These are phyloP conservation scores for Cherax destructor DNA, from an alignment of 1,140 invertebrate species.

Conservation along the genomic window DNA sequence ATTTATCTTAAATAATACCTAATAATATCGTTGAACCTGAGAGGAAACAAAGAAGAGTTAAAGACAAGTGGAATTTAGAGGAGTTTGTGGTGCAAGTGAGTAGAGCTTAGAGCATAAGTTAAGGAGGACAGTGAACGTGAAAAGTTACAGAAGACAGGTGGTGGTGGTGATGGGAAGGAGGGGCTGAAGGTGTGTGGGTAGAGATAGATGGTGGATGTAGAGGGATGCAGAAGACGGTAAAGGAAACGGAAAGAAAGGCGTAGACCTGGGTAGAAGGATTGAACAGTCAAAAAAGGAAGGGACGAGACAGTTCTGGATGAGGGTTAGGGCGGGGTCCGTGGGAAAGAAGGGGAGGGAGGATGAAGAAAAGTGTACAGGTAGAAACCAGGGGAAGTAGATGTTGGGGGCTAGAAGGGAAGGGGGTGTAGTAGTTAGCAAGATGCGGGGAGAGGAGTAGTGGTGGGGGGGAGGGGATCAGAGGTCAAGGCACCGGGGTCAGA, in stretches of 20 bases:
- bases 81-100: too few species aligned
- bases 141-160: not conserved
- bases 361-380: too few species aligned
- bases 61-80: not conserved
- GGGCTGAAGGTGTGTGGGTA: not conserved
- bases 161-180: not conserved
- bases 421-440: not conserved
- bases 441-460: not conserved
- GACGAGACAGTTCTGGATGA: too few species aligned
- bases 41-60: not conserved
- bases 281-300: too few species aligned
- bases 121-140: not conserved
- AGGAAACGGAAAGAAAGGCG: not conserved
- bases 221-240: not conserved
- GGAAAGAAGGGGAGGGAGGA: too few species aligned
- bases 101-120: too few species aligned
- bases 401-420: too few species aligned
- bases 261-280: not conserved
- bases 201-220: not conserved
- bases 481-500: constrained; percentile 3
- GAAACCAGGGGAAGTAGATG: too few species aligned
- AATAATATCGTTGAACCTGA: not conserved
- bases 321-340: too few species aligned
- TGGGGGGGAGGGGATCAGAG: not conserved
- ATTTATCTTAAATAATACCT: too few species aligned